These are phyloP conservation scores for Tribolium freemani DNA, from an alignment of 2,888 invertebrate species.

Conservation along the genomic window DNA sequence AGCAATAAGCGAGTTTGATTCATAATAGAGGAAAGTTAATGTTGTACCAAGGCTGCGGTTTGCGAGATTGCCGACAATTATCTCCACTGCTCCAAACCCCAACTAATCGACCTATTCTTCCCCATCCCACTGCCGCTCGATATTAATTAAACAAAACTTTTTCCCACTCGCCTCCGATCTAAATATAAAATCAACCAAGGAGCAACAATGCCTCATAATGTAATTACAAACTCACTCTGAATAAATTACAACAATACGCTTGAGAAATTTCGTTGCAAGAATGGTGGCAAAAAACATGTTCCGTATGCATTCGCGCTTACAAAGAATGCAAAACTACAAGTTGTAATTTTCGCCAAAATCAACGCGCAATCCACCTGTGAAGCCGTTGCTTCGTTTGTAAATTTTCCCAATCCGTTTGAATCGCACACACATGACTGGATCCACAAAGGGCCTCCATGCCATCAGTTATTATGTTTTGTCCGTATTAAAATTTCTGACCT, in stretches of 20 bases:
- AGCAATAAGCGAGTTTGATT: slow-evolving; percentile 28
- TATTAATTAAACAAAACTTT: slow-evolving; percentile 1
- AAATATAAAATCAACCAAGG: neutral
- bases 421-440: neutral
- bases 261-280: slow-evolving; percentile 4
- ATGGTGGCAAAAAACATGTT: neutral
- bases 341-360: neutral
- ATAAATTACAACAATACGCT: slow-evolving; percentile 19
- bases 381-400: neutral
- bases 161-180: neutral
- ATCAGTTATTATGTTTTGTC: too few species aligned
- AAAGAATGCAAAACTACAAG: neutral
- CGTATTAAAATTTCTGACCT: slow-evolving; percentile 2
- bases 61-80: slow-evolving; percentile 29
- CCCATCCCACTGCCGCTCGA: too few species aligned
- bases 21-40: slow-evolving; percentile 33
- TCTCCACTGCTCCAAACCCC: neutral
- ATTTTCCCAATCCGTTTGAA: neutral
- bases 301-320: too few species aligned
- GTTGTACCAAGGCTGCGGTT: neutral
- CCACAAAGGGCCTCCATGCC: neutral
- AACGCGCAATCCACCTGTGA: neutral
- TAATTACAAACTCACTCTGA: slow-evolving; percentile 15
- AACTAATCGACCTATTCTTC: too few species aligned
- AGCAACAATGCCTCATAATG: slow-evolving; percentile 13